A percentile compares a stretch with the other conserved stretches of the same genome.
Evolutionary conservation across 2,797 vertebrate species (phyloP).

Genomic region (Pangasius sanitwongsei): DNA sequence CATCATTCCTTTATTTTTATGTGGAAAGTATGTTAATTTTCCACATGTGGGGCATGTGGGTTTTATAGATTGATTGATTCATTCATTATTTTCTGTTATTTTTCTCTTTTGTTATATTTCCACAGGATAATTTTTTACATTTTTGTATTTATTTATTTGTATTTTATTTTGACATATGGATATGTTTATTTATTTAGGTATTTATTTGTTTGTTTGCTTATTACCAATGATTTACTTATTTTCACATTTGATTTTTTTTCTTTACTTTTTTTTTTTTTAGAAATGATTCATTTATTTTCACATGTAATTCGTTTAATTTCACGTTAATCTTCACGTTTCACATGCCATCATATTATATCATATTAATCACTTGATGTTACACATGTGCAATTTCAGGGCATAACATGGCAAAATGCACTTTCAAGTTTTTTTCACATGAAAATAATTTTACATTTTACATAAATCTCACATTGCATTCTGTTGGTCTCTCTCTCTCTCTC

Average conservation of each 20-base stretch:
- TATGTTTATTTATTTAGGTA: not conserved
- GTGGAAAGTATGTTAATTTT: not conserved
- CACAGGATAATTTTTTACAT: not conserved
- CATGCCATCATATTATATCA: not conserved
- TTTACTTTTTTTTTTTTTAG: not conserved
- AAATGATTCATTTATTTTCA: not conserved
- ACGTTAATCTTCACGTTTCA: not conserved
- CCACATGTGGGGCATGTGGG: not conserved
- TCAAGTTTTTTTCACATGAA: not conserved
- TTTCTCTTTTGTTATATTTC: not conserved
- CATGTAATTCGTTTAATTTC: not conserved
- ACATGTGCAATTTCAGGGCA: not conserved
- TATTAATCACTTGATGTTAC: not conserved
- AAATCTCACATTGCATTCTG: constrained; percentile 26
- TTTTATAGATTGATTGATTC: not conserved
- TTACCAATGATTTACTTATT: not conserved
- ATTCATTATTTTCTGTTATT: not conserved
- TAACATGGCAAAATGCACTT: not conserved
- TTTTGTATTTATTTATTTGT: not conserved
- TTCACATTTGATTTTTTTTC: not conserved
- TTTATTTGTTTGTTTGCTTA: not conserved
- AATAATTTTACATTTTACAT: not conserved
- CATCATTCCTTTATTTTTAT: not conserved
- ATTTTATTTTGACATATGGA: no score
- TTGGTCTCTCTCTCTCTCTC: not conserved